These are phyloP conservation scores for Hemicentrotus pulcherrimus DNA, from an alignment of 35 echinoderm and acorn worm species.

Conservation along the genomic window DNA sequence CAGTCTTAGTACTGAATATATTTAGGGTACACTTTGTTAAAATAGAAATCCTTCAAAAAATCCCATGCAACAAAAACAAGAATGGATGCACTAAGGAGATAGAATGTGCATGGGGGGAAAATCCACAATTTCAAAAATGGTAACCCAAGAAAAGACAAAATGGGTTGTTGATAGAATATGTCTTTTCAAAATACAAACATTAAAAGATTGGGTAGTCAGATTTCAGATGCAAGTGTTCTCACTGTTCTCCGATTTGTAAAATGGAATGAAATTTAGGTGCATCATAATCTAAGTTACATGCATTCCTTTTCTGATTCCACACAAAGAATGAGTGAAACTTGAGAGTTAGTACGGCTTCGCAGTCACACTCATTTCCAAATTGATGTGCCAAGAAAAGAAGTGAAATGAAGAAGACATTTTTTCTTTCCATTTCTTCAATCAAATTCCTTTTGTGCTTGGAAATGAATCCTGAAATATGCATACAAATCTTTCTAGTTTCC, in stretches of 20 bases:
- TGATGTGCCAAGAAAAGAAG: conserved; percentile 3
- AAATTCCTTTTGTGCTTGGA: neutral
- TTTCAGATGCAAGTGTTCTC: conserved; percentile 15
- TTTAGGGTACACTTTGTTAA: neutral
- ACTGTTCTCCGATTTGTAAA: conserved; percentile 1
- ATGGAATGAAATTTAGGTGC: neutral
- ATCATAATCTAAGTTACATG: conserved; percentile 22
- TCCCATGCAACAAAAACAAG: neutral
- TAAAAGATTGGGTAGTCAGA: neutral
- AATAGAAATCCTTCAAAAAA: neutral
- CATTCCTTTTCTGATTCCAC: neutral
- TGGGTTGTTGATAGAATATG: conserved; percentile 23
- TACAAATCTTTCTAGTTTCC: neutral
- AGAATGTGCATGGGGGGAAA: neutral
- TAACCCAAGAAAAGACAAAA: conserved; percentile 24
- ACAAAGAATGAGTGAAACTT: neutral
- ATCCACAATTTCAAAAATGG: neutral
- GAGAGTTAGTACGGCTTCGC: conserved; percentile 21
- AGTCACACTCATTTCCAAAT: conserved; percentile 32
- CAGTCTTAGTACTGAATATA: too few species aligned
- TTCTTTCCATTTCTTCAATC: conserved; percentile 2
- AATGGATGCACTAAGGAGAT: neutral
- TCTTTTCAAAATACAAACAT: conserved; percentile 32
- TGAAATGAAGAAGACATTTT: conserved; percentile 12
- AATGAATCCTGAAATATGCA: neutral